phyloP scores from a whole-genome alignment of 2,113 vertebrate species.

The Cochlearius cochlearius region DNA sequence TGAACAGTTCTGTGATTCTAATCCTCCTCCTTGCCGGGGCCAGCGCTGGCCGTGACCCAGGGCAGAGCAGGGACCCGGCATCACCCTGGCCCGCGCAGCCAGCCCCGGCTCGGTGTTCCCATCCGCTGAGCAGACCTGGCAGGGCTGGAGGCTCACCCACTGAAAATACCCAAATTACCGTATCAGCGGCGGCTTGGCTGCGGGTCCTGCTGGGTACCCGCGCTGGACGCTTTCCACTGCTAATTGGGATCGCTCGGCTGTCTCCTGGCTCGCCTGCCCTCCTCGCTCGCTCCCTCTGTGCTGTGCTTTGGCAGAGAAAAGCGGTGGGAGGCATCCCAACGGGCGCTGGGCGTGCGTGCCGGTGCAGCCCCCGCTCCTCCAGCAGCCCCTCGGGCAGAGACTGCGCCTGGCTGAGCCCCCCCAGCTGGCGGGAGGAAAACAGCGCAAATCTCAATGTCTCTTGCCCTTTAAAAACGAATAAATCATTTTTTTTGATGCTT shows the following conservation, averaged over 20 bases:
- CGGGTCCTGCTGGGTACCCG: not conserved
- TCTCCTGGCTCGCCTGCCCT: not conserved
- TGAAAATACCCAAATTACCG: not conserved
- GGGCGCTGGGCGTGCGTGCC: not conserved
- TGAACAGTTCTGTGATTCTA: not conserved
- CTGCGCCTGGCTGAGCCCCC: not conserved
- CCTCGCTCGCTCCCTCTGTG: not conserved
- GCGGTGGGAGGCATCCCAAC: fast-evolving
- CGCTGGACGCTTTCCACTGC: not conserved
- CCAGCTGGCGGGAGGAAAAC: not conserved
- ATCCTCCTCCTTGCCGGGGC: not conserved
- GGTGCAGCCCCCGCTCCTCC: not conserved
- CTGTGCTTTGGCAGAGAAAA: not conserved
- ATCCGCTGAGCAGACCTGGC: fast-evolving
- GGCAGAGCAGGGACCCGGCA: not conserved
- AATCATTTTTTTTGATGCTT: not conserved
- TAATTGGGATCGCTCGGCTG: not conserved
- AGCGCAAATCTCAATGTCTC: not conserved
- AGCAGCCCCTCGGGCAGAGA: not conserved
- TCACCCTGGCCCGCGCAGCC: not conserved
- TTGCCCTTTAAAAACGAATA: not conserved
- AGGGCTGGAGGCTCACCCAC: not conserved
- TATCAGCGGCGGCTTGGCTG: not conserved
- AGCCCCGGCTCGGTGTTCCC: fast-evolving
- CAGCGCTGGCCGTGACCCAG: fast-evolving